Evolutionary conservation across 2,113 vertebrate genomes (phyloP).

Genomic region (Corythoichthys haematopterus): DNA sequence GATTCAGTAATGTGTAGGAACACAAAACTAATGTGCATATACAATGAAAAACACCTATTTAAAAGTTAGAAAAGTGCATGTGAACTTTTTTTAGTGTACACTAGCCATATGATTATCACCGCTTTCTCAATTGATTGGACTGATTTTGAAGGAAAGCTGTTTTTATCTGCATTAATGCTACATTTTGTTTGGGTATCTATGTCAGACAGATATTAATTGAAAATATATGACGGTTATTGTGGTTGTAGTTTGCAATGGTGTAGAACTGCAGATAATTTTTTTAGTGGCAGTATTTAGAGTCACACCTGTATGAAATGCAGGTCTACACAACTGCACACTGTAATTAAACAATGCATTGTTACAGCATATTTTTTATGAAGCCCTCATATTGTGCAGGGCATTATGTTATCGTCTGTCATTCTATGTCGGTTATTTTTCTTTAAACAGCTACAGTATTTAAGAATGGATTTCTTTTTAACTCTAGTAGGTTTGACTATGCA

Average conservation of each 20-base stretch:
- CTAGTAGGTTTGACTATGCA: not conserved
- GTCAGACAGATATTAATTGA: not conserved
- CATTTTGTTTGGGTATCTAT: not conserved
- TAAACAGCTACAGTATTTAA: not conserved
- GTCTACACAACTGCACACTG: not conserved
- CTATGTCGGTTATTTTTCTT: not conserved
- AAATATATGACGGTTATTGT: not conserved
- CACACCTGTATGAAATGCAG: not conserved
- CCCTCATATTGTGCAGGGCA: not conserved
- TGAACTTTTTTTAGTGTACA: not conserved
- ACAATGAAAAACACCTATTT: too few species aligned
- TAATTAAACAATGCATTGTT: not conserved
- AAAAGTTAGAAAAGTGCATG: too few species aligned
- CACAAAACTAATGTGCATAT: too few species aligned
- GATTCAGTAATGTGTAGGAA: too few species aligned
- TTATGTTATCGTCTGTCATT: not conserved
- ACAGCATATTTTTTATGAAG: not conserved
- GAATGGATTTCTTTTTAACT: not conserved
- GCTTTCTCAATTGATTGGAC: not conserved
- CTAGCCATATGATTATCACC: not conserved
- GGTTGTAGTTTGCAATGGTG: not conserved
- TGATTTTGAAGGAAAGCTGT: not conserved
- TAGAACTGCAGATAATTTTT: not conserved
- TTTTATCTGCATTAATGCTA: not conserved
- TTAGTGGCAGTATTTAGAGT: not conserved